Base-by-base conservation (phyloP, 2,113 vertebrate species). In the Channa argus region DNA sequence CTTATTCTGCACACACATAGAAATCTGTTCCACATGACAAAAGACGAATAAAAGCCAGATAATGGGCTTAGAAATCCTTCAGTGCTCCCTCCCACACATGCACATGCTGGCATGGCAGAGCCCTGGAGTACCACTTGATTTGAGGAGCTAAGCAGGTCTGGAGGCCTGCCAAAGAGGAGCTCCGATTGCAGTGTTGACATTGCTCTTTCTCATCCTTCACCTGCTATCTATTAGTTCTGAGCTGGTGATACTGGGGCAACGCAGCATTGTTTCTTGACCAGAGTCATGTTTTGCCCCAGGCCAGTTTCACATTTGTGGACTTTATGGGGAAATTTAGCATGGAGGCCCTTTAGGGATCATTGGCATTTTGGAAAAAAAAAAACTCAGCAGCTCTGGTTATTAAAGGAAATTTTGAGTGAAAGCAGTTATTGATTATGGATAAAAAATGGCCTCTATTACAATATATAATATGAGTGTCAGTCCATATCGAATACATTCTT, bases 171-270 rank as follows among this genome's bases (percentile, higher is more conserved):
- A 91, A 63, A 53, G 59, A n/a, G 58, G 79, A 81, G 83, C 72
- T 91, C 80, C 24, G 12, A 47, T 88, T 91, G 89, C 78, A 80
- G 58, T 80, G 82, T 86, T 90, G 82, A 89, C 86, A 86, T 85
- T 63, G 71, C 69, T 84, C 58, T 47, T 71, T 78, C 85, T 88
- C 81, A 87, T 91, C 86, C 85, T 84, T 90, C 91, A 89, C 83
- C 84, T 92, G 90, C 76, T 90, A 72, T 86, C 79, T 85, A 87
- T 92, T 89, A 91, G 76, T 70, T 67, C 64, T 46, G 65, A 47
- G 54, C 73, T 78, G 45, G 65, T 77, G 80, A 86, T 71, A 89
- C 76, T 74, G 41, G 45, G 59, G 53, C 61, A 68, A 58, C 14
- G 54, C 63, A 43, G 38, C 63, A 59, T 62, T 74, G 70, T 90